phyloP scores from a whole-genome alignment of 2,113 vertebrate species.

The Anhinga rufa region DNA sequence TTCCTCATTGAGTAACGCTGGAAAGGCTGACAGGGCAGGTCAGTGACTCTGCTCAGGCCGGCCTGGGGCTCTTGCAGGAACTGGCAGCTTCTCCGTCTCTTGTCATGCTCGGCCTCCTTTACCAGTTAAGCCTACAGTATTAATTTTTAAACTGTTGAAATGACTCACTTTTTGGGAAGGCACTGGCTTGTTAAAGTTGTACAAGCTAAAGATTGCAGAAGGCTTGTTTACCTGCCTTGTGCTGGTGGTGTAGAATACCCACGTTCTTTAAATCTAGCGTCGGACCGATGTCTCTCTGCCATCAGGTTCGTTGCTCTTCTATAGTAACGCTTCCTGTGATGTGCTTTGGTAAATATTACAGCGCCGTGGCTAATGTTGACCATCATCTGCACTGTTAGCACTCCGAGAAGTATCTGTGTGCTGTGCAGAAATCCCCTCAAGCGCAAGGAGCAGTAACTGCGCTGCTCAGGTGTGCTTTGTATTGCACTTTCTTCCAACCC shows the following conservation, averaged over 20 bases:
- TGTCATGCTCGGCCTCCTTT: neutral
- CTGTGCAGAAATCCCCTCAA: neutral
- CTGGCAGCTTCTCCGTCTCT: neutral
- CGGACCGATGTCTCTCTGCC: neutral
- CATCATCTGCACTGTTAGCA: neutral
- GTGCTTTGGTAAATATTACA: neutral
- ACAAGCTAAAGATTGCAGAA: neutral
- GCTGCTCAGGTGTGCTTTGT: neutral
- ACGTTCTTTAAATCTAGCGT: neutral
- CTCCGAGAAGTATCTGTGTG: too few relatives aligned
- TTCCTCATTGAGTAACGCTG: neutral
- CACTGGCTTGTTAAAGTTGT: neutral
- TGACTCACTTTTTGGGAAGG: neutral
- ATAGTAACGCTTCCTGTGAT: neutral
- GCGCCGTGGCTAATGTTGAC: accelerated
- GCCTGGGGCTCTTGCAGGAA: neutral
- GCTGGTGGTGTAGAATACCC: neutral
- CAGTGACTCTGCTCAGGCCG: neutral
- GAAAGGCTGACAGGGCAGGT: neutral
- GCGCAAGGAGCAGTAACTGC: neutral
- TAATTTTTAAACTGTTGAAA: neutral
- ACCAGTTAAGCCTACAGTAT: neutral
- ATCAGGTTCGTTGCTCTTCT: neutral
- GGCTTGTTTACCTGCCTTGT: too few relatives aligned
- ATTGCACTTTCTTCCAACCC: neutral